Evolutionary conservation across 2,888 invertebrate species (phyloP).

Genomic region (Homarus gammarus): DNA sequence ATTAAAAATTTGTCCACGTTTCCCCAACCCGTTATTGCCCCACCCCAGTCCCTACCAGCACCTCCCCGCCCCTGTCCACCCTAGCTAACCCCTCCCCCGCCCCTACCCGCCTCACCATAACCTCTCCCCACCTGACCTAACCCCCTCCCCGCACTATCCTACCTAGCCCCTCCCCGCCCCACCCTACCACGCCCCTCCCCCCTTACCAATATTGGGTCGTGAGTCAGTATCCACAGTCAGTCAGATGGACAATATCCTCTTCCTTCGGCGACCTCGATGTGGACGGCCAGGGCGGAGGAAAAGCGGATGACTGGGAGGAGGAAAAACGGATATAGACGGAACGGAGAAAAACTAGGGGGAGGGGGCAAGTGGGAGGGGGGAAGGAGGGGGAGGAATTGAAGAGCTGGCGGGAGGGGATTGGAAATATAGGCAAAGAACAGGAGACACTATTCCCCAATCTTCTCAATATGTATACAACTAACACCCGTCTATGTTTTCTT

Average conservation of each 20-base stretch:
- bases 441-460: too few species aligned
- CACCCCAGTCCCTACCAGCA: background rate
- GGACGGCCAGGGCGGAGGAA: background rate
- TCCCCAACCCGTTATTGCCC: too few species aligned
- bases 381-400: background rate
- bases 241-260: constrained; percentile 15
- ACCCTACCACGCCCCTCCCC: background rate
- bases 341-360: background rate
- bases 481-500: too few species aligned
- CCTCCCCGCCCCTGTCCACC: background rate
- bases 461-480: too few species aligned
- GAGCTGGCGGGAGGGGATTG: too few species aligned
- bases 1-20: too few species aligned
- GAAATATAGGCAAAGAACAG: too few species aligned
- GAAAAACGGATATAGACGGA: background rate
- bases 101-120: background rate
- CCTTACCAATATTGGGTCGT: background rate
- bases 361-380: background rate
- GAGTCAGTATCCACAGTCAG: background rate
- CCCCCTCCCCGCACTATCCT: background rate
- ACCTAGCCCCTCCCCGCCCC: background rate
- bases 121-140: background rate
- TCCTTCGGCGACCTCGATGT: background rate
- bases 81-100: too few species aligned
- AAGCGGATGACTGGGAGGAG: background rate